These are phyloP conservation scores for Maccullochella peelii DNA, from an alignment of 2,113 vertebrate species.

Conservation along the genomic window DNA sequence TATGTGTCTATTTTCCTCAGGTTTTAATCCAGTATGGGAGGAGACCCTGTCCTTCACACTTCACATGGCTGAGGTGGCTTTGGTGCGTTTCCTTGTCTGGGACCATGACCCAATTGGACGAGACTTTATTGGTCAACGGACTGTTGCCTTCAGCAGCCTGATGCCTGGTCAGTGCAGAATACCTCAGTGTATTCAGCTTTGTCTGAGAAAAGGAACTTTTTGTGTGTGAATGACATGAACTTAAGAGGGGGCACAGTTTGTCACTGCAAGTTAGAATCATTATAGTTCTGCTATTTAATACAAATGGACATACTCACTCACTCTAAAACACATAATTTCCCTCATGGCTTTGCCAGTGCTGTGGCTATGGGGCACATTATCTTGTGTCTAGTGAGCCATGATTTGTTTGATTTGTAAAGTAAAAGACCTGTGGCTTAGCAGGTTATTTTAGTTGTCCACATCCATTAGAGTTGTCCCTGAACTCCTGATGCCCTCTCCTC, in stretches of 20 bases:
- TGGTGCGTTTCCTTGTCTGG: conserved; percentile 98
- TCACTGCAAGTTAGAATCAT: conserved; percentile 18
- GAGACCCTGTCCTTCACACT: conserved; percentile 96
- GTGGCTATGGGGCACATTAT: conserved; percentile 29
- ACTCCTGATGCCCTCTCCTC: conserved; percentile 40
- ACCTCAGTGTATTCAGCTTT: background rate
- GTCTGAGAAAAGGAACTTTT: background rate
- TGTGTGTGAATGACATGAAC: conserved; percentile 15
- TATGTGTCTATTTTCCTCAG: conserved; percentile 73
- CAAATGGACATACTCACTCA: conserved; percentile 13
- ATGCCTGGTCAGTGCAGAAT: conserved; percentile 90
- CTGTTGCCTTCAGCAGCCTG: conserved; percentile 94
- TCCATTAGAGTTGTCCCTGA: conserved; percentile 41
- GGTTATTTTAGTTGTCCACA: conserved; percentile 44
- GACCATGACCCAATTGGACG: conserved; percentile 97
- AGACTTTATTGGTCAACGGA: conserved; percentile 97
- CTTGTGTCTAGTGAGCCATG: conserved; percentile 36
- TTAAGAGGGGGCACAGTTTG: conserved; percentile 13
- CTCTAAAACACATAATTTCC: conserved; percentile 6
- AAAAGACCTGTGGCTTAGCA: conserved; percentile 21
- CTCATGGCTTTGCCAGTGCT: background rate
- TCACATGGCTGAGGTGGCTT: conserved; percentile 95
- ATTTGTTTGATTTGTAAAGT: conserved; percentile 36
- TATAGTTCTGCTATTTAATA: conserved; percentile 18
- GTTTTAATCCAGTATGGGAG: conserved; percentile 99